A percentile compares a stretch with the other conserved stretches of the same genome.
Conservation (phyloP, 1,140 invertebrate species). For the Eciton burchellii region DNA sequence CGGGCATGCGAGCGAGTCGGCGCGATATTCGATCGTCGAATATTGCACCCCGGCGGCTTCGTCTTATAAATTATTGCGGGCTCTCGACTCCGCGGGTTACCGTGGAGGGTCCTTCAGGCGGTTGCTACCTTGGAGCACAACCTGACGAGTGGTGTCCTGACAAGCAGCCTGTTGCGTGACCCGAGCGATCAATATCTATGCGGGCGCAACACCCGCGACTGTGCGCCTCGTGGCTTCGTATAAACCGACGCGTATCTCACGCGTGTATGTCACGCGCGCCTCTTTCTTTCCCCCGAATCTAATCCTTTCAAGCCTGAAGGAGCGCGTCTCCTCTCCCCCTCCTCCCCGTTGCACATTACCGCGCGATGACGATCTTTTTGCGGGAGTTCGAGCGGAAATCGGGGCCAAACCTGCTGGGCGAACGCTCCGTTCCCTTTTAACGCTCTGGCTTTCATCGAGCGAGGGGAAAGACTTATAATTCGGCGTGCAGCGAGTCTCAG, state of each 20-base stretch:
- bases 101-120: conserved; percentile 59
- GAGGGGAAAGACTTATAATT: not conserved
- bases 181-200: conserved; percentile 79
- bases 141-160: conserved; percentile 75
- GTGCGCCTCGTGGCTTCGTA: conserved; percentile 50
- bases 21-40: conserved; percentile 32
- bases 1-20: not conserved
- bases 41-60: not conserved
- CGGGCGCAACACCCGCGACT: conserved; percentile 68
- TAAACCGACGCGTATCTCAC: conserved; percentile 24
- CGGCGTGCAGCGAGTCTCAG: not conserved
- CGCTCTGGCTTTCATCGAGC: not conserved
- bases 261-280: not conserved
- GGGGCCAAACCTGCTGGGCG: not conserved
- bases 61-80: conserved; percentile 63
- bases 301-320: conserved; percentile 14
- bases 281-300: conserved; percentile 34
- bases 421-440: not conserved
- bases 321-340: not conserved
- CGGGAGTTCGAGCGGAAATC: not conserved
- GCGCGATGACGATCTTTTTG: conserved; percentile 3
- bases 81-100: conserved; percentile 41
- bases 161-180: conserved; percentile 82
- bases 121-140: conserved; percentile 60
- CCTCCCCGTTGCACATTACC: conserved; percentile 6